A percentile compares a stretch with the other conserved stretches of the same genome.
Conservation (phyloP, 2,888 invertebrate species). For the Cataglyphis altisquamis region DNA sequence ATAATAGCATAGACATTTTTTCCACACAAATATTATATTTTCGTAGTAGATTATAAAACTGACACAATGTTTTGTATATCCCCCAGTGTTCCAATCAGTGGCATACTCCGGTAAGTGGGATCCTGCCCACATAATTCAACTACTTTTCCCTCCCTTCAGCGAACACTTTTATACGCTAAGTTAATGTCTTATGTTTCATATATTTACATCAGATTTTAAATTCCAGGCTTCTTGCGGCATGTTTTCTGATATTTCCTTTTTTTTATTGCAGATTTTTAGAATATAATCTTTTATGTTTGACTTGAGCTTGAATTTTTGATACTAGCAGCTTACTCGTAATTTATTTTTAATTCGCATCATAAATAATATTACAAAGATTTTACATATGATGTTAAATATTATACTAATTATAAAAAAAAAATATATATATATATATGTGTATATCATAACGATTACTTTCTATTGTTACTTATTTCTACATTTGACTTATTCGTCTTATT, state of each 20-base stretch:
- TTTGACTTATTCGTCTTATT: background rate
- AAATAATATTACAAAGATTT: slow-evolving; percentile 29
- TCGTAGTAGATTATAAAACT: slow-evolving; percentile 79
- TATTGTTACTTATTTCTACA: background rate
- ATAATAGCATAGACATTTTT: slow-evolving; percentile 63
- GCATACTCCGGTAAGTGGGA: slow-evolving; percentile 97
- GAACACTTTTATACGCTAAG: slow-evolving; percentile 82
- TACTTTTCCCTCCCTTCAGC: slow-evolving; percentile 74
- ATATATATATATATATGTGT: no score
- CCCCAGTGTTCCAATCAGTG: slow-evolving; percentile 97
- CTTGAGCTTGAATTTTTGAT: slow-evolving; percentile 69
- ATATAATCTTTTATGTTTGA: slow-evolving; percentile 57
- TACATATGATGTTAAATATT: slow-evolving; percentile 16
- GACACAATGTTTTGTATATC: slow-evolving; percentile 86
- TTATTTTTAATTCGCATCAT: slow-evolving; percentile 62
- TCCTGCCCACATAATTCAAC: slow-evolving; percentile 85
- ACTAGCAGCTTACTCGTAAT: slow-evolving; percentile 70
- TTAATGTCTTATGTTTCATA: slow-evolving; percentile 79
- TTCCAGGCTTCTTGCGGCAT: slow-evolving; percentile 81
- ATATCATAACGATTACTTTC: background rate
- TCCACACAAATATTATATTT: slow-evolving; percentile 53
- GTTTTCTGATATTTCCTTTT: slow-evolving; percentile 76
- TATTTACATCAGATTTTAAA: slow-evolving; percentile 70
- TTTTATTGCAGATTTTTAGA: slow-evolving; percentile 60
- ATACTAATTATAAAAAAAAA: background rate